Evolutionary conservation across 2,888 invertebrate species (phyloP).

Genomic region (Ornithoptera alexandrae): DNA sequence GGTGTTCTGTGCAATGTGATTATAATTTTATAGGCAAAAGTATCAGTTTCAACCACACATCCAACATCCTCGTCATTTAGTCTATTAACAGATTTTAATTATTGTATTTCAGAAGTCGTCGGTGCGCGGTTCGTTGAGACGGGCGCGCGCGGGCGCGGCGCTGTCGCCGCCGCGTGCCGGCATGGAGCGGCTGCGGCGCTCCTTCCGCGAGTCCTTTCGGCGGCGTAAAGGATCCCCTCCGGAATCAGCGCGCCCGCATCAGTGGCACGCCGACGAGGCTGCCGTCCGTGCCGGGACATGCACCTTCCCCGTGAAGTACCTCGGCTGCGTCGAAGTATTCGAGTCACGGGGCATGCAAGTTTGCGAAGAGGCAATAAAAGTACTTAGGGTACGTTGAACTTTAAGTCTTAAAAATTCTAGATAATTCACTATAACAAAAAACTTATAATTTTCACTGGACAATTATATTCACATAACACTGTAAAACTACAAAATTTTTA

Average conservation of each 20-base stretch:
- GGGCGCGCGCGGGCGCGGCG: constrained; percentile 71
- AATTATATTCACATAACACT: neutral
- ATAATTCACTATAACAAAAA: too few species aligned
- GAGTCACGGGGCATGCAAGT: constrained; percentile 99
- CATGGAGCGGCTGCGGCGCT: constrained; percentile 93
- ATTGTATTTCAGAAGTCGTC: constrained; percentile 68
- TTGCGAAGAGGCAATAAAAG: constrained; percentile 99
- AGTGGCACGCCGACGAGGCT: constrained; percentile 98
- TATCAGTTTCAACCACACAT: neutral
- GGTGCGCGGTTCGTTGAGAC: constrained; percentile 71
- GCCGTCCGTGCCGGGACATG: constrained; percentile 98
- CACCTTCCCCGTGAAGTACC: constrained; percentile 98
- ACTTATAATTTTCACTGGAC: too few species aligned
- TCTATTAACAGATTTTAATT: neutral
- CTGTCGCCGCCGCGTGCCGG: constrained; percentile 77
- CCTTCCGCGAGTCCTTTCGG: constrained; percentile 96
- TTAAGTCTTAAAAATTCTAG: neutral
- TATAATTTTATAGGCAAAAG: neutral
- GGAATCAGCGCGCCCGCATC: constrained; percentile 97
- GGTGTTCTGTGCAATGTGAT: too few species aligned
- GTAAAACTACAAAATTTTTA: neutral
- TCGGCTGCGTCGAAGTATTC: constrained; percentile 99
- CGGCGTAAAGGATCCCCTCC: constrained; percentile 92
- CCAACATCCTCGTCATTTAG: neutral
- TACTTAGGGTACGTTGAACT: constrained; percentile 88